These are phyloP conservation scores for Chionomys nivalis DNA, from an alignment of 2,113 vertebrate genomes.

Conservation along the genomic window DNA sequence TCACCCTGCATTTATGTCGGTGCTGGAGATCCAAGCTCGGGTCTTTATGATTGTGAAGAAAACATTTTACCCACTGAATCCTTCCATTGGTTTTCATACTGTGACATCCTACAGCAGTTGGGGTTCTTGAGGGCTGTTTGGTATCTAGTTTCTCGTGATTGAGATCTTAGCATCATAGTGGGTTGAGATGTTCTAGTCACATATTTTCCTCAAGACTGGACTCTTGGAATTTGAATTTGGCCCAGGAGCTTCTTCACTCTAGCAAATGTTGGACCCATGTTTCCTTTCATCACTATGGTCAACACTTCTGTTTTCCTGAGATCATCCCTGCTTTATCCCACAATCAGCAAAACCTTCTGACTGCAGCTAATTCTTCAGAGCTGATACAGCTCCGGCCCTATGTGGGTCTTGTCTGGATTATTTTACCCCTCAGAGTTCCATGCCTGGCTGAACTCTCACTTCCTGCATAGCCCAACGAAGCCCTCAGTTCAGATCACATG, in stretches of 20 bases:
- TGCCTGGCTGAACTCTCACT: not conserved
- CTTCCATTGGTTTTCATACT: not conserved
- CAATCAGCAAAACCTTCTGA: not conserved
- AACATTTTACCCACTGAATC: not conserved
- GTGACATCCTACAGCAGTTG: not conserved
- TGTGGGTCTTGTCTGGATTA: not conserved
- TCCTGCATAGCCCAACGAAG: not conserved
- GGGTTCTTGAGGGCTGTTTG: not conserved
- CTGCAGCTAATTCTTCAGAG: not conserved
- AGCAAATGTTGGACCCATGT: not conserved
- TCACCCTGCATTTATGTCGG: not conserved
- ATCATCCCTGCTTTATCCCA: not conserved
- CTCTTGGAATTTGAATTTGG: not conserved
- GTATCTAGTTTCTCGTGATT: not conserved
- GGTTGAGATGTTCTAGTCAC: not conserved
- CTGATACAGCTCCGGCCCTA: not conserved
- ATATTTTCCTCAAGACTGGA: not conserved
- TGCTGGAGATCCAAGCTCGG: not conserved
- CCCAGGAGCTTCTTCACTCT: not conserved
- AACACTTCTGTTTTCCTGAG: not conserved
- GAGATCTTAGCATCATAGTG: not conserved
- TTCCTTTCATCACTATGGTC: not conserved
- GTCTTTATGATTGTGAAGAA: not conserved
- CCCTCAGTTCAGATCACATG: not conserved
- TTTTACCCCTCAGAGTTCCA: not conserved